Base-by-base conservation (phyloP, 2,113 vertebrate genomes). In the Rhea americana region DNA sequence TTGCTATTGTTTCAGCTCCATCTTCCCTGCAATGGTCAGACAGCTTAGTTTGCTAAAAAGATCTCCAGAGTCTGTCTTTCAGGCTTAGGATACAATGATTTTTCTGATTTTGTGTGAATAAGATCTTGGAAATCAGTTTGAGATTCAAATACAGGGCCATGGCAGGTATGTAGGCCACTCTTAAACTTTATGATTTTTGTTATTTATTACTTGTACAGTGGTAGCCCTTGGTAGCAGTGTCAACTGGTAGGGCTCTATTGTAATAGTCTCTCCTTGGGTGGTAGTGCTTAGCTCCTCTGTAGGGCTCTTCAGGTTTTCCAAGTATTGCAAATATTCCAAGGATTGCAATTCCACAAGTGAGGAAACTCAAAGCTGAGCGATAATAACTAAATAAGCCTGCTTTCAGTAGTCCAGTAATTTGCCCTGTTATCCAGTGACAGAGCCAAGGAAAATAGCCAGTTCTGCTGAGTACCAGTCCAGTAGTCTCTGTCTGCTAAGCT, bases 21-120 rank as follows among this genome's bases (percentile, higher is more conserved):
- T 93, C 93, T 93, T 43, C 70, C 9, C 62, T 89, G 45, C 66
- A 90, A 61, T 37, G 81, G 43, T 90, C 70, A 87, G 51, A 32
- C 61, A 90, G 32, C 43, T 90, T 91, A 35, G 58, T 86, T 88
- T 74, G 76, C 43, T 88, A 75, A 78, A 90, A 91, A 81, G 77
- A n/a, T 59, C 65, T 81, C 65, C 56, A 63, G 37, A 74, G 16
- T 72, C 30, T 82, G 74, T 77, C 47, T 78, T 93, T 76, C 28
- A 71, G 76, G 41, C 50, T 13, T 43, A 67, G 51, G 41, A 74
- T 86, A 3, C 59, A 72, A 63, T 39, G 9, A 78, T 75, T 90
- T 39, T 71, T 75, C n/a, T 39, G 3, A 20, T 43, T 85, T 71
- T 91, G 45, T 90, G 51, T 80, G 55, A 89, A 26, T 45, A 85